Percentiles rank a stretch among this genome's conserved stretches.
phyloP scores from a whole-genome alignment of 2,888 invertebrate genomes.

The Holacanthella duospinosa region DNA sequence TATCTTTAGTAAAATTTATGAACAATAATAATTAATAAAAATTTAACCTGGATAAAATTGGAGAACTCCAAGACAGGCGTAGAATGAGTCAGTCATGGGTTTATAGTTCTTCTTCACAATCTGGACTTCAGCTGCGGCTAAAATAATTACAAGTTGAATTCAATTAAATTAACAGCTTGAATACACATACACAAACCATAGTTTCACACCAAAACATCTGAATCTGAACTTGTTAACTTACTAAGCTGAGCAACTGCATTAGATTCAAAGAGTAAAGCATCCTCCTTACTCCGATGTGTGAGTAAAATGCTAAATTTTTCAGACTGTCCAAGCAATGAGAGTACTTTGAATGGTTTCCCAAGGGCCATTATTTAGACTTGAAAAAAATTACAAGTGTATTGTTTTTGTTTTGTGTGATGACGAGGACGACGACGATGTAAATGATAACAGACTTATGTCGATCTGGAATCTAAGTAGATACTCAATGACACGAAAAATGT shows the following conservation, averaged over 20 bases:
- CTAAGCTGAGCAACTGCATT: conserved; percentile 77
- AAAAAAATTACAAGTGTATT: too few species aligned
- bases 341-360: conserved; percentile 83
- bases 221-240: conserved; percentile 47
- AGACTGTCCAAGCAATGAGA: conserved; percentile 75
- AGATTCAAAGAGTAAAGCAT: conserved; percentile 81
- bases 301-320: conserved; percentile 80
- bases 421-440: too few species aligned
- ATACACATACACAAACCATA: neutral
- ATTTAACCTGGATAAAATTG: conserved; percentile 61
- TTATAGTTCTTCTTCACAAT: conserved; percentile 77
- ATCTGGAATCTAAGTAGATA: too few species aligned
- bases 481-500: too few species aligned
- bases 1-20: too few species aligned
- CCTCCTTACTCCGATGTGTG: conserved; percentile 76
- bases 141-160: neutral
- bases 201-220: too few species aligned
- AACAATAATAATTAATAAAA: too few species aligned
- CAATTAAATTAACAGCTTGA: neutral
- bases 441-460: too few species aligned
- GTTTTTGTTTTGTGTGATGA: too few species aligned
- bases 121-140: conserved; percentile 65
- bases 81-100: conserved; percentile 82
- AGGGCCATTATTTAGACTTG: too few species aligned
- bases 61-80: conserved; percentile 84